phyloP scores from a whole-genome alignment of 2,888 invertebrate genomes.

The Malachius bipustulatus region DNA sequence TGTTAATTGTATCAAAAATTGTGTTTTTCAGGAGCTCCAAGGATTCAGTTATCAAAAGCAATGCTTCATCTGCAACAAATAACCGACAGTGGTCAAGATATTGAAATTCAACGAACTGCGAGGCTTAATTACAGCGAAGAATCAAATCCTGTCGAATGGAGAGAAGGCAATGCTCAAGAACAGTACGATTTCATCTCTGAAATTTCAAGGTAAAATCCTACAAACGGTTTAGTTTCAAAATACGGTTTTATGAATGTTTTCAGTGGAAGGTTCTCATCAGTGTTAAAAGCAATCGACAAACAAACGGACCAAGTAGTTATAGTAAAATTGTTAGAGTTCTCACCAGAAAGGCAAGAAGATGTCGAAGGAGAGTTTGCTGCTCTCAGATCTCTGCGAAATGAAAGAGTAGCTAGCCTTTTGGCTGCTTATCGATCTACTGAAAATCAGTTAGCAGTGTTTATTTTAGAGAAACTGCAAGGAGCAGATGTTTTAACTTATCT shows the following conservation, averaged over 20 bases:
- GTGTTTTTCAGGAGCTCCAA: constrained; percentile 44
- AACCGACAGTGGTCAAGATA: constrained; percentile 69
- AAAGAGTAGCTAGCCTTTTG: constrained; percentile 67
- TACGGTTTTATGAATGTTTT: constrained; percentile 15
- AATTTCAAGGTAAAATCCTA: constrained; percentile 44
- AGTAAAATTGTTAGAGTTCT: constrained; percentile 68
- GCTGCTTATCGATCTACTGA: constrained; percentile 61
- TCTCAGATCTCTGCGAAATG: constrained; percentile 71
- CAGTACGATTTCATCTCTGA: constrained; percentile 80
- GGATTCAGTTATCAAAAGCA: constrained; percentile 67
- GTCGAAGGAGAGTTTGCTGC: constrained; percentile 76
- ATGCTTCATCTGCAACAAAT: constrained; percentile 75
- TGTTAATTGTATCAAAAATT: not conserved
- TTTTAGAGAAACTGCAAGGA: constrained; percentile 78
- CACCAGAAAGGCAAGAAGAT: constrained; percentile 50
- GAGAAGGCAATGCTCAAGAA: constrained; percentile 54
- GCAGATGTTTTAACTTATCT: constrained; percentile 84
- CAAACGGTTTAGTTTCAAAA: not conserved
- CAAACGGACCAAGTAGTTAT: constrained; percentile 63
- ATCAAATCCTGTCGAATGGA: constrained; percentile 62
- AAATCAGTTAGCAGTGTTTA: constrained; percentile 55
- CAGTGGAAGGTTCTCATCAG: constrained; percentile 76
- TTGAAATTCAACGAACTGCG: constrained; percentile 49
- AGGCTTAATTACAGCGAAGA: constrained; percentile 65
- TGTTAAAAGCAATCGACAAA: constrained; percentile 72